Evolutionary conservation across 2,888 invertebrate species (phyloP), one percentile per base, ranked within the genome.

Genomic region (Spicauda simplicius): DNA sequence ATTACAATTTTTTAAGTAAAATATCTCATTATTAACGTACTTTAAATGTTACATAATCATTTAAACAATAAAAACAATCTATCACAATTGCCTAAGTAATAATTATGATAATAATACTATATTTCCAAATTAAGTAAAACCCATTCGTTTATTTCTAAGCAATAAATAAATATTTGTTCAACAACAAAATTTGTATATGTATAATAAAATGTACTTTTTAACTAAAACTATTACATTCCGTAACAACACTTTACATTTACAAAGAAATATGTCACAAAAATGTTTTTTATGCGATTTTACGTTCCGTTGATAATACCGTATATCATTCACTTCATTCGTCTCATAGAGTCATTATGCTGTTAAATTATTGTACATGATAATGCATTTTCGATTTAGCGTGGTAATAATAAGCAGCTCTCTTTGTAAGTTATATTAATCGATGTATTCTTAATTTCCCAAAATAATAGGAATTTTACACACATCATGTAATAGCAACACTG

Each of bases 71-170:
- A 52, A 48, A 70, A 64, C 52, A 70, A 60, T 64, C 53, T 71
- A 72, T 71, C 71, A 73, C 71, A 69, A 66, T 62, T 57, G 33
- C n/a, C n/a, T 61, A 58, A 66, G 59, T 25, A 25, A 25, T n/a
- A n/a, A n/a, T n/a, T n/a, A n/a, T 45, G 57, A 61, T 50, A 64
- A 68, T 45, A 70, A 72, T 64, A 52, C 54, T 67, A 67, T 70
- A 70, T 57, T 60, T 67, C 64, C 53, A 52, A 69, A 64, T 70
- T 72, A 72, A 71, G 68, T 73, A 70, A 71, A 66, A 61, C 59
- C n/a, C 53, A 30, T 54, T 30, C 20, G 55, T 60, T 33, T 60
- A 30, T 30, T 55, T 50, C 60, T 37, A 66, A 37, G 19, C 33
- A 56, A 55, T 50, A 56, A 66, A 66, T 66, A 60, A 66, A 61